Percentiles rank a stretch among this genome's conserved stretches.
These are phyloP conservation scores for Chloropsis hardwickii DNA, from an alignment of 2,113 vertebrate genomes.

Conservation along the genomic window DNA sequence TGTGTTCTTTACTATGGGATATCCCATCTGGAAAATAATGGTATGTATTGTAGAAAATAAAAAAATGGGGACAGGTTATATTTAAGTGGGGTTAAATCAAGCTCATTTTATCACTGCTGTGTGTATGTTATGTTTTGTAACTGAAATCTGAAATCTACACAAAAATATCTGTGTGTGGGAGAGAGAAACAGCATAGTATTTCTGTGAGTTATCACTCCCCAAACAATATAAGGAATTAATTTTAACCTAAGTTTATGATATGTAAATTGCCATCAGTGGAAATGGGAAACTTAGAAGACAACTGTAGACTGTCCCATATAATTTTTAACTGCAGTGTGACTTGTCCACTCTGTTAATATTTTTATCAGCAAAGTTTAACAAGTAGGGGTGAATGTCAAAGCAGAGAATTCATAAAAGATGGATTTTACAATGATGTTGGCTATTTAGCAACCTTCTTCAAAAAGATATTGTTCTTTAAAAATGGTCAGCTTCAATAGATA, in stretches of 20 bases:
- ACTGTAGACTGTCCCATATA: background rate
- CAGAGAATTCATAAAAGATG: background rate
- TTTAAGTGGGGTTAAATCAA: background rate
- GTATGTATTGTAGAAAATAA: background rate
- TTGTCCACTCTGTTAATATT: background rate
- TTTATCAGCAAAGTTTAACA: background rate
- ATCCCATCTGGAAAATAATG: background rate
- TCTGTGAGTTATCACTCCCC: background rate
- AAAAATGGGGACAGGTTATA: background rate
- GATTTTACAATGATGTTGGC: background rate
- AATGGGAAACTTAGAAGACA: background rate
- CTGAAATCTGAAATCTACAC: background rate
- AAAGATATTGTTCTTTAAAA: background rate
- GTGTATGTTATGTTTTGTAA: background rate
- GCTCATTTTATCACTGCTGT: background rate
- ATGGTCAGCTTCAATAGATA: background rate
- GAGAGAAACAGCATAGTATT: background rate
- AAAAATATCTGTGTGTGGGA: background rate
- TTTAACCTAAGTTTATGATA: background rate
- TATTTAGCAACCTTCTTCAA: background rate
- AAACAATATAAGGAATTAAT: background rate
- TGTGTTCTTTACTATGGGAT: background rate
- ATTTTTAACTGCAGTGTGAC: background rate
- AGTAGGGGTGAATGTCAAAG: background rate
- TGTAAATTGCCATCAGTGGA: background rate